phyloP scores from a whole-genome alignment of 2,797 vertebrate genomes.

The Nyctibius grandis region DNA sequence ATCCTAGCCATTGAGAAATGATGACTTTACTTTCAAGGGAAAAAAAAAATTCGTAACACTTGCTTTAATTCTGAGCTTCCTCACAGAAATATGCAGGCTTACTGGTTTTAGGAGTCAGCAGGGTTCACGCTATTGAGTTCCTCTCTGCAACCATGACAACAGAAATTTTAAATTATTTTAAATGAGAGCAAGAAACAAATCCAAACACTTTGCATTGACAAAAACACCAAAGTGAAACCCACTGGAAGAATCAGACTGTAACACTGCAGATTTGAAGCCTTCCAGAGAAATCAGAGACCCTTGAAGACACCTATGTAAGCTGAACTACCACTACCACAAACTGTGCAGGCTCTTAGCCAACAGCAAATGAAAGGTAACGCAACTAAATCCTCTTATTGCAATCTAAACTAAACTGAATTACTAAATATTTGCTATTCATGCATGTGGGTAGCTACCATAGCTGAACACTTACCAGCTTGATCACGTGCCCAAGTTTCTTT shows the following conservation, averaged over 20 bases:
- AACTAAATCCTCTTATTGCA: background rate
- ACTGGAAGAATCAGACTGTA: background rate
- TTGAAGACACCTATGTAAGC: background rate
- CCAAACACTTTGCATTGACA: background rate
- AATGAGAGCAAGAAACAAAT: background rate
- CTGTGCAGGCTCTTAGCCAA: background rate
- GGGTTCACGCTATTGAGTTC: background rate
- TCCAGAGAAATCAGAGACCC: background rate
- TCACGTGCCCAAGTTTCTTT: background rate
- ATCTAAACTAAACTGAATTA: background rate
- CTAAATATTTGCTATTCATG: background rate
- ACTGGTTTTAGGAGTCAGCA: slow-evolving; percentile 4
- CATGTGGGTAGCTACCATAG: background rate
- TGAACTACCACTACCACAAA: background rate
- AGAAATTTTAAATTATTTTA: slow-evolving; percentile 10
- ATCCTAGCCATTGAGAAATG: background rate
- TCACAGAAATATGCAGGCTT: slow-evolving; percentile 28
- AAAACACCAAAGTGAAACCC: background rate
- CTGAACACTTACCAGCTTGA: background rate
- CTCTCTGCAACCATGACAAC: background rate
- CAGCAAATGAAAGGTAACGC: background rate
- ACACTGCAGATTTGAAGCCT: background rate
- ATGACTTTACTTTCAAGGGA: background rate
- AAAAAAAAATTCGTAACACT: background rate
- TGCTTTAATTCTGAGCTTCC: background rate